Conservation (phyloP, 2,113 vertebrate genomes). For the Rhinoderma darwinii region DNA sequence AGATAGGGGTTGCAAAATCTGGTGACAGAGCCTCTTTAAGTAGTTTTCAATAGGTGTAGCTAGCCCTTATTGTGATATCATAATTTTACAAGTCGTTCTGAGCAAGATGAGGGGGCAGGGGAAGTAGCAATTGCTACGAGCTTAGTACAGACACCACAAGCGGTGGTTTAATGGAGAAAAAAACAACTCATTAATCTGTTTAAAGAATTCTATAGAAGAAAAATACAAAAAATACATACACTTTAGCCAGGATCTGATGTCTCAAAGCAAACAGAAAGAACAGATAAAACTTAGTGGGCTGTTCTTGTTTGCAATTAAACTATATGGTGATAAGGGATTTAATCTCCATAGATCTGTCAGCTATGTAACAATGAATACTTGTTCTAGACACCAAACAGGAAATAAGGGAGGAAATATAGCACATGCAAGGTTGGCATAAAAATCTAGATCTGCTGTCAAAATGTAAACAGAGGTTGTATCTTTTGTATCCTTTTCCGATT, state of each 20-base stretch:
- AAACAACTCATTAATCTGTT: background rate
- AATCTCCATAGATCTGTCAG: constrained; percentile 30
- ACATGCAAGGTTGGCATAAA: constrained; percentile 48
- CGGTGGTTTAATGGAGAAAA: background rate
- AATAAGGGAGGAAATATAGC: constrained; percentile 61
- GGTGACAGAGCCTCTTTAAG: too few relatives aligned
- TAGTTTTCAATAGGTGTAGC: too few relatives aligned
- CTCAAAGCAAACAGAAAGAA: background rate
- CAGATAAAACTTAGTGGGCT: constrained; percentile 20
- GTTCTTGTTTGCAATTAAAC: constrained; percentile 10
- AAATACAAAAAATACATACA: background rate
- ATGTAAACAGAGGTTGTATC: constrained; percentile 39
- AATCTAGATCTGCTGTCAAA: constrained; percentile 45
- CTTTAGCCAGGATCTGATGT: background rate
- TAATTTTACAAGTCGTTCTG: background rate
- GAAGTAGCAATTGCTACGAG: background rate
- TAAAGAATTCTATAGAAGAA: background rate
- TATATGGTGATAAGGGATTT: constrained; percentile 8
- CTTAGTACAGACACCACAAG: background rate
- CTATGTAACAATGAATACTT: constrained; percentile 31
- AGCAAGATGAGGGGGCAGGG: too few relatives aligned
- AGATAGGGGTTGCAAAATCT: too few relatives aligned
- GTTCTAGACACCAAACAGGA: constrained; percentile 20
- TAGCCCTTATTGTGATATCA: too few relatives aligned
- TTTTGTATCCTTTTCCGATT: background rate